Evolutionary conservation across 2,888 invertebrate species (phyloP).

Genomic region (Drosophila limbata): DNA sequence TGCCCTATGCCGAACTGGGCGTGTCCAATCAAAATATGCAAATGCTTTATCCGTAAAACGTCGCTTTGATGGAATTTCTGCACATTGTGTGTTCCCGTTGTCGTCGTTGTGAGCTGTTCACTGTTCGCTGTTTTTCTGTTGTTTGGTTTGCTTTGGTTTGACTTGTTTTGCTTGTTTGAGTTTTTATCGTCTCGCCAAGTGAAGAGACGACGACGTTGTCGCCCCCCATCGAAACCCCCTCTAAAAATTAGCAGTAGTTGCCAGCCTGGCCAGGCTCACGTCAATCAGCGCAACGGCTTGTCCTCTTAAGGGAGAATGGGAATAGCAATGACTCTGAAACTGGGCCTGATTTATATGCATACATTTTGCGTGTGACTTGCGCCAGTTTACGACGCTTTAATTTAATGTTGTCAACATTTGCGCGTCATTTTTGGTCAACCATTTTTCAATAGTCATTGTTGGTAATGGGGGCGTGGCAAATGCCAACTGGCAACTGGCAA

Average conservation of each 20-base stretch:
- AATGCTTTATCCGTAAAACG: constrained; percentile 78
- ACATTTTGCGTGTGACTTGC: constrained; percentile 63
- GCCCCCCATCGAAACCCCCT: constrained; percentile 3
- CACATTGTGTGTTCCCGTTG: constrained; percentile 67
- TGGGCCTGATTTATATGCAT: constrained; percentile 71
- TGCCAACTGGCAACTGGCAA: background rate
- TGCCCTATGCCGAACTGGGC: constrained; percentile 59
- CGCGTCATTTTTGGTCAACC: constrained; percentile 75
- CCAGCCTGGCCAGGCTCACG: constrained; percentile 53
- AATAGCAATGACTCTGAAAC: constrained; percentile 3
- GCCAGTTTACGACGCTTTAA: constrained; percentile 69
- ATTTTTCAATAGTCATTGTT: constrained; percentile 65
- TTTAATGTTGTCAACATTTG: constrained; percentile 79
- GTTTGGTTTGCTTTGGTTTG: constrained; percentile 61
- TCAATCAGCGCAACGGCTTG: constrained; percentile 58
- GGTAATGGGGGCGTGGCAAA: constrained; percentile 50
- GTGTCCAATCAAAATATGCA: constrained; percentile 79
- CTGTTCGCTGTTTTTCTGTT: constrained; percentile 28
- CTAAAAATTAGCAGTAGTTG: constrained; percentile 73
- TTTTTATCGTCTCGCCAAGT: constrained; percentile 44
- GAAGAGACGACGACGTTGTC: constrained; percentile 17
- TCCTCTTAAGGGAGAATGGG: background rate
- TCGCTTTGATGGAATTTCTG: constrained; percentile 77
- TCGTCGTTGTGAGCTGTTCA: background rate
- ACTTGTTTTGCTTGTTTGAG: constrained; percentile 54